Conservation (phyloP, 2,888 invertebrate genomes). For the Tetropium fuscum region DNA sequence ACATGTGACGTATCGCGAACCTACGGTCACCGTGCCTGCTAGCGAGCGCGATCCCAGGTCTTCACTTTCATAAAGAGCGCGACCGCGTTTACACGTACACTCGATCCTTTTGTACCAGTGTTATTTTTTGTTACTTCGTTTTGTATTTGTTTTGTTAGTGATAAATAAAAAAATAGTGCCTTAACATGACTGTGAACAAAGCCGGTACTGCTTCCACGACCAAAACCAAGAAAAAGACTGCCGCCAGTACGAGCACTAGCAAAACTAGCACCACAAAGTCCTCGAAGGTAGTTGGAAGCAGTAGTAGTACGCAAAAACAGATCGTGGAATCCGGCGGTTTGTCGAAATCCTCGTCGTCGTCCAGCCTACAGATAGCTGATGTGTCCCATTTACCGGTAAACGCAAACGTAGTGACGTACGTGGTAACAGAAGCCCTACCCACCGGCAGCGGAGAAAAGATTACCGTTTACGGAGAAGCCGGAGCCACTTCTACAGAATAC, state of each 20-base stretch:
- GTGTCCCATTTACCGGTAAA: constrained; percentile 62
- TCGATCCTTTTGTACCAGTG: constrained; percentile 33
- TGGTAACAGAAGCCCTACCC: constrained; percentile 61
- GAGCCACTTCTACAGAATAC: constrained; percentile 62
- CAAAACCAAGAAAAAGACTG: constrained; percentile 54
- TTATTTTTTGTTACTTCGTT: constrained; percentile 44
- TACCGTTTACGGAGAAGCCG: constrained; percentile 60
- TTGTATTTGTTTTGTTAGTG: constrained; percentile 29
- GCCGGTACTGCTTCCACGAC: constrained; percentile 49
- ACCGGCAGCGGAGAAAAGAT: constrained; percentile 63
- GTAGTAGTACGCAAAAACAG: constrained; percentile 39
- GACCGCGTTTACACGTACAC: constrained; percentile 46
- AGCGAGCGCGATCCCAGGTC: constrained; percentile 38
- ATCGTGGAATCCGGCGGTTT: constrained; percentile 46
- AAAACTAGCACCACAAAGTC: constrained; percentile 48
- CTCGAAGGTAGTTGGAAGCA: constrained; percentile 45
- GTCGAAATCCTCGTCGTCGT: constrained; percentile 61
- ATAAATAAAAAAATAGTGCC: constrained; percentile 32
- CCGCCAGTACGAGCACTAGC: constrained; percentile 41
- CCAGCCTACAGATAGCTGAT: constrained; percentile 63
- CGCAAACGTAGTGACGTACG: constrained; percentile 58
- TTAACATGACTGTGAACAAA: constrained; percentile 61
- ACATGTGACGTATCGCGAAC: constrained; percentile 51
- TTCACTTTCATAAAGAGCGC: constrained; percentile 51
- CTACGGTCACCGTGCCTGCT: constrained; percentile 47